These are phyloP conservation scores for Chaetogeoica ovagalla DNA, from an alignment of 2,888 invertebrate species.

Conservation along the genomic window DNA sequence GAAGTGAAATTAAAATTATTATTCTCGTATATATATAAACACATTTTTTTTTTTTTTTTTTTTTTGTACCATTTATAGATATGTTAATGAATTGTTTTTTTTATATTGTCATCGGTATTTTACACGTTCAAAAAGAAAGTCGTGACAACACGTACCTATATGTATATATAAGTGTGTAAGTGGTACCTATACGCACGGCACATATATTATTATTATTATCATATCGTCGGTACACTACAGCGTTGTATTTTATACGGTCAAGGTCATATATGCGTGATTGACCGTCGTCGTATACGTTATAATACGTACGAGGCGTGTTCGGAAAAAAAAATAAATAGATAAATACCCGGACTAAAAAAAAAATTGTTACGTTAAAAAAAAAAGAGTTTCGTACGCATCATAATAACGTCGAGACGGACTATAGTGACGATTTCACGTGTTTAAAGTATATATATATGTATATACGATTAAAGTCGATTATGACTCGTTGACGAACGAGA, in stretches of 20 bases:
- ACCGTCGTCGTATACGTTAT: background rate
- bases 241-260: constrained; percentile 29
- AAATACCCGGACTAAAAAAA: too few relatives aligned
- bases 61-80: constrained; percentile 22
- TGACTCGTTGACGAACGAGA: too few relatives aligned
- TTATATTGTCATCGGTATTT: constrained; percentile 9
- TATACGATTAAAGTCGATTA: too few relatives aligned
- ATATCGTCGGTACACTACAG: background rate
- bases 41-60: background rate
- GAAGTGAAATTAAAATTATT: constrained; percentile 27
- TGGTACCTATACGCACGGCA: constrained; percentile 5
- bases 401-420: too few relatives aligned
- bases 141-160: background rate
- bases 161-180: background rate
- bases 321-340: background rate
- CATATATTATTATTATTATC: background rate
- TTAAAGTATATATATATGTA: too few relatives aligned
- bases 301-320: too few relatives aligned
- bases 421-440: too few relatives aligned
- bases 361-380: too few relatives aligned
- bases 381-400: too few relatives aligned
- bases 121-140: constrained; percentile 33
- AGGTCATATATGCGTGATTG: constrained; percentile 39
- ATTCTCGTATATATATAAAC: background rate
- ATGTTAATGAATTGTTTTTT: constrained; percentile 27